Conservation (phyloP, 1,140 invertebrate genomes). For the Calycopis cecrops region DNA sequence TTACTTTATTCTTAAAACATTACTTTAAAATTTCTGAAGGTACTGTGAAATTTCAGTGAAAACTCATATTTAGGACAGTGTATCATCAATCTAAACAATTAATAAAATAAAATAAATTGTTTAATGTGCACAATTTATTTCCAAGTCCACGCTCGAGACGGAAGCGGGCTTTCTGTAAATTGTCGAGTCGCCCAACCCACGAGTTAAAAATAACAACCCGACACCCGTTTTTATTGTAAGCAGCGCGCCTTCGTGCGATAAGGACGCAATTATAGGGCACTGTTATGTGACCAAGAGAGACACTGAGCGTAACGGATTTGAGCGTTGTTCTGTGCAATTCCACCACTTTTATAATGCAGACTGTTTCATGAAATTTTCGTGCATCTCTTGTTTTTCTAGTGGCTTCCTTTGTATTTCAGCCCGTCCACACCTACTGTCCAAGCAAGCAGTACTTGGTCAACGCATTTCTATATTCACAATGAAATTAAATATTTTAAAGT, state of each 20-base stretch:
- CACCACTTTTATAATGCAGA: conserved; percentile 54
- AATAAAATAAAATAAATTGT: conserved; percentile 14
- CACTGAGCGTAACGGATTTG: conserved; percentile 57
- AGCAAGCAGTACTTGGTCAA: no score
- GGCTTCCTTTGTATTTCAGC: not conserved
- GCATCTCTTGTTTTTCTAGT: conserved; percentile 12
- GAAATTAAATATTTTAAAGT: no score
- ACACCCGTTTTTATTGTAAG: conserved; percentile 74
- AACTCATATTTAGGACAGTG: no score
- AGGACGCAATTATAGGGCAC: conserved; percentile 51
- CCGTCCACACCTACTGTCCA: no score
- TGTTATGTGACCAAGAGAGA: conserved; percentile 47
- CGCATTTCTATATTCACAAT: no score
- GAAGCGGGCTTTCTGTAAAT: conserved; percentile 57
- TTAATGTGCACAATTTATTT: conserved; percentile 3
- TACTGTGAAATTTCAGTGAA: no score
- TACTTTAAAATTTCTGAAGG: no score
- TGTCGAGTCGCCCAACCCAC: conserved; percentile 63
- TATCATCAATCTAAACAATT: no score
- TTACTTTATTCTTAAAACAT: no score
- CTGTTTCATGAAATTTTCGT: conserved; percentile 42
- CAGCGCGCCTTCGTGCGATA: conserved; percentile 56
- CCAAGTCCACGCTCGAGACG: conserved; percentile 51
- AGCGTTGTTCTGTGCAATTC: conserved; percentile 60
- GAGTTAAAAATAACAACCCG: conserved; percentile 75